Evolutionary conservation across 2,797 vertebrate genomes (phyloP).

Genomic region (Triplophysa yarkandensis): DNA sequence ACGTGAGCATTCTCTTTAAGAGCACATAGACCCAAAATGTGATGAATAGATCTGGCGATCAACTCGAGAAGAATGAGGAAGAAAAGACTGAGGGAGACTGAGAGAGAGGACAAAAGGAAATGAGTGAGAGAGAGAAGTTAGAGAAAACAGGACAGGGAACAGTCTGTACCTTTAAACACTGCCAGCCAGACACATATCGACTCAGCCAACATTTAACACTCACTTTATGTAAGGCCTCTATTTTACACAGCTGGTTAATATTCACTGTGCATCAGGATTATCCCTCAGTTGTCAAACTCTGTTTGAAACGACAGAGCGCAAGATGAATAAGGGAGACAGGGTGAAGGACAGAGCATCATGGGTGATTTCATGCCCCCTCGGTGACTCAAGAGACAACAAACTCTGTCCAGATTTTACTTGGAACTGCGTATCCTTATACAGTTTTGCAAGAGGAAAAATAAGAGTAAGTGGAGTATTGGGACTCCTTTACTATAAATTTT

Average conservation of each 20-base stretch:
- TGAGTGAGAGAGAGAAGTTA: slow-evolving; percentile 46
- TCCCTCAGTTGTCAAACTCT: slow-evolving; percentile 59
- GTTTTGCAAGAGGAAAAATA: slow-evolving; percentile 13
- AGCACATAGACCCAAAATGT: slow-evolving; percentile 42
- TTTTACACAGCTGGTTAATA: slow-evolving; percentile 64
- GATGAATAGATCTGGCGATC: slow-evolving; percentile 59
- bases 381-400: slow-evolving; percentile 47
- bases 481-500: slow-evolving; percentile 63
- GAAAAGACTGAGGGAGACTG: slow-evolving; percentile 46
- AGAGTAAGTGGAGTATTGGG: slow-evolving; percentile 1
- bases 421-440: not conserved
- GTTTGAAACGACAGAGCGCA: slow-evolving; percentile 61
- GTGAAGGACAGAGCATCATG: slow-evolving; percentile 53
- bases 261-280: slow-evolving; percentile 62
- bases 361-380: slow-evolving; percentile 45
- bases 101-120: slow-evolving; percentile 49
- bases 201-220: slow-evolving; percentile 63
- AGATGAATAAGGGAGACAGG: slow-evolving; percentile 43
- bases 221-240: slow-evolving; percentile 52
- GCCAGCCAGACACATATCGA: slow-evolving; percentile 69
- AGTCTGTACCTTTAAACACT: slow-evolving; percentile 69
- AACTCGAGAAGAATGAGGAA: slow-evolving; percentile 56
- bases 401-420: slow-evolving; percentile 30
- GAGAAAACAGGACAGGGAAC: slow-evolving; percentile 65
- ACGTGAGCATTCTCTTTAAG: not conserved